Conservation (phyloP, 2,888 invertebrate genomes). For the Cryptocheilus praepositus region DNA sequence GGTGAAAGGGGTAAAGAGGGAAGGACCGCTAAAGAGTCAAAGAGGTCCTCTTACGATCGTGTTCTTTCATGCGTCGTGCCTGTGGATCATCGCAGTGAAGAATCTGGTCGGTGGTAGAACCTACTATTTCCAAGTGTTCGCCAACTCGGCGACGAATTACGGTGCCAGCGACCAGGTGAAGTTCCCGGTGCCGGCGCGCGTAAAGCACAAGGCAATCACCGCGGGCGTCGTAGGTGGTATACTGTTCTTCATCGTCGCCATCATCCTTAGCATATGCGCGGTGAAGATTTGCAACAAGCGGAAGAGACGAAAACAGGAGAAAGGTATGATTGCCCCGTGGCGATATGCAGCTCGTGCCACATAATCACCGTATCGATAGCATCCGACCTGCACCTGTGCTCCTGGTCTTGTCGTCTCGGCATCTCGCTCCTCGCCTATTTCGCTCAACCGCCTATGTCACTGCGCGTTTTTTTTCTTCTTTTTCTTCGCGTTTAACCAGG, state of each 20-base stretch:
- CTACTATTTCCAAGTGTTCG: conserved; percentile 93
- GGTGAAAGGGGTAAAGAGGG: too few relatives aligned
- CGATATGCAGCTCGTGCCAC: background rate
- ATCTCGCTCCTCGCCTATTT: background rate
- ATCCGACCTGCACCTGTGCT: conserved; percentile 58
- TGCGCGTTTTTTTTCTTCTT: too few relatives aligned
- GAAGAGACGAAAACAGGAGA: conserved; percentile 97
- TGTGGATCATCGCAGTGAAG: conserved; percentile 81
- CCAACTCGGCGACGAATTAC: conserved; percentile 90
- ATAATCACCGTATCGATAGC: conserved; percentile 34
- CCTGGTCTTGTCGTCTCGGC: conserved; percentile 38
- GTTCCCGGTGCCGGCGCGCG: conserved; percentile 92
- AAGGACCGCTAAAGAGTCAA: too few relatives aligned
- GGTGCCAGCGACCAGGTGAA: conserved; percentile 92
- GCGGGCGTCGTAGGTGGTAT: conserved; percentile 98
- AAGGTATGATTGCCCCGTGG: conserved; percentile 81
- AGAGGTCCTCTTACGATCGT: too few relatives aligned
- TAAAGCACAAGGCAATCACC: conserved; percentile 96
- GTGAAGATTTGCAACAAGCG: conserved; percentile 98
- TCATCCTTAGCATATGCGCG: conserved; percentile 96
- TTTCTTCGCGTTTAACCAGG: too few relatives aligned
- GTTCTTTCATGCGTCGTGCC: background rate
- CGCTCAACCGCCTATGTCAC: too few relatives aligned
- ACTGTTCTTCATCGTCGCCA: conserved; percentile 97
- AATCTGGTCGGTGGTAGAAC: conserved; percentile 93